Conservation (phyloP, 2,797 vertebrate species). For the Typhlichthys eigenmanni region DNA sequence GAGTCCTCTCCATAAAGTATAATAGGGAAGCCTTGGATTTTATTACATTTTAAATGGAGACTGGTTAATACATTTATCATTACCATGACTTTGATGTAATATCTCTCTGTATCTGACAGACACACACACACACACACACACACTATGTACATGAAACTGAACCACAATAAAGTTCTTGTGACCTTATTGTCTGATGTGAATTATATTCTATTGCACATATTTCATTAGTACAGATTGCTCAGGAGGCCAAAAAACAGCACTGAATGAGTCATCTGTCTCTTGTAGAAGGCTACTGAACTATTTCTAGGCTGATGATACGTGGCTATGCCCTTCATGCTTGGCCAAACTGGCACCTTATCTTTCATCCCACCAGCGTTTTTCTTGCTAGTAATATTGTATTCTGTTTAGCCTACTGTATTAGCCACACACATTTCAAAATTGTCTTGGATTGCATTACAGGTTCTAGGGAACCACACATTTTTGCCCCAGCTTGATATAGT, state of each 20-base stretch:
- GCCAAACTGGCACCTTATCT: constrained; percentile 38
- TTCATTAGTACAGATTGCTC: constrained; percentile 59
- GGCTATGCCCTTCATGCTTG: constrained; percentile 63
- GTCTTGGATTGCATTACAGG: neutral
- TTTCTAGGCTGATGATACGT: constrained; percentile 38
- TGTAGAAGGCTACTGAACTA: constrained; percentile 53
- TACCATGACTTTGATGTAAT: constrained; percentile 64
- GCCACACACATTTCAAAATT: too few species aligned
- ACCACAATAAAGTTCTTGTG: constrained; percentile 64
- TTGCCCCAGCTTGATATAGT: too few species aligned
- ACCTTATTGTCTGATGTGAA: constrained; percentile 59
- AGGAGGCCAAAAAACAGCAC: constrained; percentile 60
- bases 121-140: constrained; percentile 9
- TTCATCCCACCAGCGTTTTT: constrained; percentile 7
- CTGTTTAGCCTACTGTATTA: too few species aligned
- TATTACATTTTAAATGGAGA: constrained; percentile 40
- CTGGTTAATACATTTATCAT: constrained; percentile 20
- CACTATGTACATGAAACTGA: constrained; percentile 27
- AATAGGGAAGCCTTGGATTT: constrained; percentile 37
- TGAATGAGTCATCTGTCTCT: constrained; percentile 56
- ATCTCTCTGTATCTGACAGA: constrained; percentile 8
- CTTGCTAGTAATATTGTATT: neutral
- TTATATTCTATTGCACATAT: constrained; percentile 61
- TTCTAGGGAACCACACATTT: neutral
- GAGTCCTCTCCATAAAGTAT: neutral